phyloP scores from a whole-genome alignment of 35 echinoderm and acorn worm genomes.

The Chiridota heheva region DNA sequence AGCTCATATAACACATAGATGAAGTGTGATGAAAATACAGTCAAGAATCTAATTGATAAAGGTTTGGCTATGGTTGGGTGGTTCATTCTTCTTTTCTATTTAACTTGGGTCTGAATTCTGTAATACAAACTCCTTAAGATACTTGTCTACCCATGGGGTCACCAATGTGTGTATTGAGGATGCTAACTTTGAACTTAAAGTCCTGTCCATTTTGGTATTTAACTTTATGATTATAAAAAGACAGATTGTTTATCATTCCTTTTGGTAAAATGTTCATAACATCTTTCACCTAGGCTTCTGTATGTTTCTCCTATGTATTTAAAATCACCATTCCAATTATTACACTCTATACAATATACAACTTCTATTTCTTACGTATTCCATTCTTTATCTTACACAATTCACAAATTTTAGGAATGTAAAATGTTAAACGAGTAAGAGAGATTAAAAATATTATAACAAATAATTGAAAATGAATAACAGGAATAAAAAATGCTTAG shows the following conservation, averaged over 20 bases:
- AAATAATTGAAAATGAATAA: no score
- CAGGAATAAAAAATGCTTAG: no score
- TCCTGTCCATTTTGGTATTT: slow-evolving; percentile 7
- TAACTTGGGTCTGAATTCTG: background rate
- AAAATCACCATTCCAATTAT: background rate
- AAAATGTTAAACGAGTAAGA: no score
- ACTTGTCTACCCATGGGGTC: slow-evolving; percentile 20
- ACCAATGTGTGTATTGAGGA: slow-evolving; percentile 4
- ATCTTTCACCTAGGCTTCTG: slow-evolving; percentile 16
- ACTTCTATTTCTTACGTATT: slow-evolving; percentile 10
- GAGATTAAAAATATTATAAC: no score
- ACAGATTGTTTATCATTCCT: background rate
- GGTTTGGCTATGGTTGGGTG: no score
- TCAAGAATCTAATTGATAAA: no score
- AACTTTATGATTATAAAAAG: slow-evolving; percentile 5
- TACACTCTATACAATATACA: slow-evolving; percentile 8
- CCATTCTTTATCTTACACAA: slow-evolving; percentile 4
- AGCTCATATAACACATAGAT: no score
- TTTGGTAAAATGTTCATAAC: background rate
- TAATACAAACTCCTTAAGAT: slow-evolving; percentile 1
- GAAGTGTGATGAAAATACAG: no score
- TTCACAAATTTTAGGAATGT: no score
- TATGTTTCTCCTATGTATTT: slow-evolving; percentile 5
- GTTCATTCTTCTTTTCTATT: slow-evolving; percentile 1
- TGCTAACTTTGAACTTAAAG: slow-evolving; percentile 5